phyloP scores from a whole-genome alignment of 2,888 invertebrate genomes.

The Petrolisthes cinctipes region DNA sequence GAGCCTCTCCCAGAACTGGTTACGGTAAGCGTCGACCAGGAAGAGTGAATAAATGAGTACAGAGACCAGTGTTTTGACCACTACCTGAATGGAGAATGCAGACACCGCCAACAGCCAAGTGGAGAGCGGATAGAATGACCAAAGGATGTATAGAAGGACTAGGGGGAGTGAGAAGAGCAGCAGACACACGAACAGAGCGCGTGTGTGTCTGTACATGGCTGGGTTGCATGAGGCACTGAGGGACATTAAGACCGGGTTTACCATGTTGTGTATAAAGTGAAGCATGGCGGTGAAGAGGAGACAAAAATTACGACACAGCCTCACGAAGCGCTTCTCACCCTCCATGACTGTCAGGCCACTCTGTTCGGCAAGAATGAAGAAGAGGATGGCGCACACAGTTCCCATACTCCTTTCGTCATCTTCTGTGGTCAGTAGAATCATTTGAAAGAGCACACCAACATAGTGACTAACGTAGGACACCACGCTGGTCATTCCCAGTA shows the following conservation, averaged over 20 bases:
- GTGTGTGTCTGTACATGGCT: conserved; percentile 76
- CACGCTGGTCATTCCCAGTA: conserved; percentile 92
- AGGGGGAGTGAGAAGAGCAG: conserved; percentile 86
- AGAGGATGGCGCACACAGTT: conserved; percentile 92
- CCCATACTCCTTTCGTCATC: conserved; percentile 93
- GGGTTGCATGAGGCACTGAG: conserved; percentile 73
- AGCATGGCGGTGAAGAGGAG: conserved; percentile 89
- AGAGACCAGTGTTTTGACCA: conserved; percentile 89
- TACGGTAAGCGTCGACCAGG: conserved; percentile 76
- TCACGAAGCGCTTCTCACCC: conserved; percentile 86
- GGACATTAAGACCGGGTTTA: conserved; percentile 92
- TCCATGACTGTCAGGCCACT: conserved; percentile 89
- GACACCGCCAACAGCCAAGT: conserved; percentile 94
- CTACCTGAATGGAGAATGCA: conserved; percentile 92
- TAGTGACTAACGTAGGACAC: conserved; percentile 91
- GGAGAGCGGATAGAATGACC: conserved; percentile 87
- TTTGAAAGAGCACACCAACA: conserved; percentile 89
- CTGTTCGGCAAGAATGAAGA: conserved; percentile 91
- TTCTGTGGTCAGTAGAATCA: conserved; percentile 86
- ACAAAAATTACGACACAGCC: conserved; percentile 91
- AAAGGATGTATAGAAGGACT: conserved; percentile 80
- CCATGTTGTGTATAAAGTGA: conserved; percentile 91
- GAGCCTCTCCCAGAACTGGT: conserved; percentile 90
- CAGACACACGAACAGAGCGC: conserved; percentile 86
- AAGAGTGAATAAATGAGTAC: conserved; percentile 89